Base-by-base conservation (phyloP, 2,113 vertebrate species). In the Carassius carassius region DNA sequence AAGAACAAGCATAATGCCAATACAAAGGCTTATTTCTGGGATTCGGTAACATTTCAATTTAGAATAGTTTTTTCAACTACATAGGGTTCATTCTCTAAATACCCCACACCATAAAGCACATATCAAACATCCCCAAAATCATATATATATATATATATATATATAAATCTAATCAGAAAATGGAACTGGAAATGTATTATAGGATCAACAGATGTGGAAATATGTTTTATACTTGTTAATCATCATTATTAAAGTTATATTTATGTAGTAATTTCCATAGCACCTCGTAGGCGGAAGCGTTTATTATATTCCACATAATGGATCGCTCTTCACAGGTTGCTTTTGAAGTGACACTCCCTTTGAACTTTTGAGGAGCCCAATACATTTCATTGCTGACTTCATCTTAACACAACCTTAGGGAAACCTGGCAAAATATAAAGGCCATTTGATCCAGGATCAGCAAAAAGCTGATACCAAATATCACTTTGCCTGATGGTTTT, bases 341-440 rank as follows among this genome's bases (percentile, higher is more conserved):
- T 85, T 91, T 91, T 91, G 87, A 91, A 87, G 86, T 67, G 69
- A 76, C 73, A 41, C 35, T 86, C 58, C 80, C 83, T 86, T 74
- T 81, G 79, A 77, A 83, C 41, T 35, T 81, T 74, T 23, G 37
- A 69, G 60, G 37, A 32, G 69, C 41, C 78, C 85, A 89, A 88
- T 91, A 89, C 81, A 88, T 86, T 85, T 90, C n/a, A 85, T 81
- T 81, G 69, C 78, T 76, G 73, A 77, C 77, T 73, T 63, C 67
- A 84, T 73, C 78, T 83, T 49, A 81, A 79, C 75, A 77, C 67
- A 58, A 8, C 78, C 72, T 82, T 78, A 78, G 82, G 82, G 41
- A 73, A 58, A 44, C 81, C 69, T 63, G 49, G 17, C 72, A 65
- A 56, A 51, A 84, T 58, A 85, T 78, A 78, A 85, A 84, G 83